Conservation (phyloP, 2,888 invertebrate genomes). For the Antitype chi region DNA sequence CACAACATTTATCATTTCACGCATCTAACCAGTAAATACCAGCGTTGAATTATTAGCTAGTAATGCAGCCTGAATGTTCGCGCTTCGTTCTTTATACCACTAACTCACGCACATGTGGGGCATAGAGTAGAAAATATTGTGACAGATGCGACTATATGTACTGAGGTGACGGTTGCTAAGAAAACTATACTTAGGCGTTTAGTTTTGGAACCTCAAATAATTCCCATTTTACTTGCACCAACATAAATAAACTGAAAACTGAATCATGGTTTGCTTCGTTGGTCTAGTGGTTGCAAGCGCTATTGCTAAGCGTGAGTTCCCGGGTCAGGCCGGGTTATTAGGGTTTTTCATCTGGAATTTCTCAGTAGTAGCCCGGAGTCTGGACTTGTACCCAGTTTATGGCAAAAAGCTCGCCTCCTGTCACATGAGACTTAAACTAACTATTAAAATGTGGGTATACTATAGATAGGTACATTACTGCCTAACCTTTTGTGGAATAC, state of each 20-base stretch:
- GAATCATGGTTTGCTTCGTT: background rate
- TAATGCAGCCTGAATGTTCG: slow-evolving; percentile 84
- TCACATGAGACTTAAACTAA: background rate
- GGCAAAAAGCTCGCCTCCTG: background rate
- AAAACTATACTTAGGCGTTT: no score
- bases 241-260: background rate
- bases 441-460: background rate
- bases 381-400: background rate
- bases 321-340: background rate
- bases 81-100: slow-evolving; percentile 84
- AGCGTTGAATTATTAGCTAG: slow-evolving; percentile 83
- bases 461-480: background rate
- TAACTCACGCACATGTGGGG: slow-evolving; percentile 80
- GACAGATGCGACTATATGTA: slow-evolving; percentile 20
- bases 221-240: background rate
- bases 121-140: slow-evolving; percentile 34
- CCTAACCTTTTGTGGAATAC: background rate
- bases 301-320: background rate
- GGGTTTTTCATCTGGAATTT: background rate
- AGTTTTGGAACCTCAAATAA: background rate
- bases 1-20: slow-evolving; percentile 82
- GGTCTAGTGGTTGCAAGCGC: background rate
- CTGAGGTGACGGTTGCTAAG: background rate
- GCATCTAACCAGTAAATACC: slow-evolving; percentile 82
- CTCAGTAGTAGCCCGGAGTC: background rate